These are phyloP conservation scores for Augiades crinisus DNA, from an alignment of 2,888 invertebrate genomes.

Conservation along the genomic window DNA sequence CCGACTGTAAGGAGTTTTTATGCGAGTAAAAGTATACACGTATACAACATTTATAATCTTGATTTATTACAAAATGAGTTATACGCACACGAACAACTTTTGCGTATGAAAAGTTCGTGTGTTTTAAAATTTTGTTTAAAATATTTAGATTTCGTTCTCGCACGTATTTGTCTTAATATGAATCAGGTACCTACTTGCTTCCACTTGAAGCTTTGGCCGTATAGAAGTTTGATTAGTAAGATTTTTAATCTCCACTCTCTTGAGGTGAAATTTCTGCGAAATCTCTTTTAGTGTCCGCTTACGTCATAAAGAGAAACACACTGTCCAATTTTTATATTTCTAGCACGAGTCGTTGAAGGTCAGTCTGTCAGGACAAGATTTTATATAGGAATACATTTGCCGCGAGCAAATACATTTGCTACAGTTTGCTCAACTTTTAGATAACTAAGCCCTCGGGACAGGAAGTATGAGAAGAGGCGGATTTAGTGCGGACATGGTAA, in stretches of 20 bases:
- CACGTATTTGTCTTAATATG: not conserved
- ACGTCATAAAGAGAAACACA: no score
- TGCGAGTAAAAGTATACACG: not conserved
- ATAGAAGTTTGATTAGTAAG: no score
- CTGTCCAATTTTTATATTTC: no score
- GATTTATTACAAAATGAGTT: not conserved
- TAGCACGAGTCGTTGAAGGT: no score
- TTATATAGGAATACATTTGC: no score
- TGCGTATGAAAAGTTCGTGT: not conserved
- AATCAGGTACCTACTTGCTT: no score
- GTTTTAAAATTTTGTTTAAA: not conserved
- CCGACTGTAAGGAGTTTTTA: conserved; percentile 9
- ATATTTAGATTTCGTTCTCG: not conserved
- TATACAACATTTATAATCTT: not conserved
- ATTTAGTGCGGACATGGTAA: conserved; percentile 2
- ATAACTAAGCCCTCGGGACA: conserved; percentile 6
- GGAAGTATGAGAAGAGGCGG: not conserved
- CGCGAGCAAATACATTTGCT: not conserved
- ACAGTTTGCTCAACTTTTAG: not conserved
- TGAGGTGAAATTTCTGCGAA: no score
- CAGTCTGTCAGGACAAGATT: no score
- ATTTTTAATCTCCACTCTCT: no score
- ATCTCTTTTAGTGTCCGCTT: no score
- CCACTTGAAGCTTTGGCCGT: no score
- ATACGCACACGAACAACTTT: not conserved